Evolutionary conservation across 2,888 invertebrate genomes (phyloP).

Genomic region (Aelia acuminata): DNA sequence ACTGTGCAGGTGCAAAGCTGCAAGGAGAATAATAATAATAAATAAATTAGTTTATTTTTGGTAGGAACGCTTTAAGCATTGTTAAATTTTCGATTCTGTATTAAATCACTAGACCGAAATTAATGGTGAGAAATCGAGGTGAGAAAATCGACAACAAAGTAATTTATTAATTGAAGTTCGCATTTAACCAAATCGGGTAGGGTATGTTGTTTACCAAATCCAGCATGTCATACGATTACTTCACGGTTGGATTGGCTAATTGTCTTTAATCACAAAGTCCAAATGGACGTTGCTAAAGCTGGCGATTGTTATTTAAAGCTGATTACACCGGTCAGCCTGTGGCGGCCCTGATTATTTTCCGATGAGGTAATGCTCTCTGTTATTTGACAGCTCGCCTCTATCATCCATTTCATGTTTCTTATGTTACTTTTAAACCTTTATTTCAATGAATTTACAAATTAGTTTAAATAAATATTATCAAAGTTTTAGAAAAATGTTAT

Average conservation of each 20-base stretch:
- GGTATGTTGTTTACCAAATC: constrained; percentile 24
- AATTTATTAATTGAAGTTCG: not conserved
- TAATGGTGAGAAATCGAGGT: not conserved
- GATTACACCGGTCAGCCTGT: not conserved
- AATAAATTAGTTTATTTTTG: no score
- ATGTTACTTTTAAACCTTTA: not conserved
- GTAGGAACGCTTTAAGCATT: no score
- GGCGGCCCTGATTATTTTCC: not conserved
- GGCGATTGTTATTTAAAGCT: constrained; percentile 23
- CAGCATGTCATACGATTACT: not conserved
- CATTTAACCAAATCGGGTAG: not conserved
- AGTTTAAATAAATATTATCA: no score
- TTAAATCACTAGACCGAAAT: not conserved
- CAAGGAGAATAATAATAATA: no score
- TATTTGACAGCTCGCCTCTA: not conserved
- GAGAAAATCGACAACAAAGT: not conserved
- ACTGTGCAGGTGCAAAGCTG: no score
- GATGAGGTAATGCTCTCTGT: not conserved
- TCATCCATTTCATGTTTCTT: not conserved
- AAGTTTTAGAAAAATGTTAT: no score
- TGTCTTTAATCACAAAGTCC: constrained; percentile 37
- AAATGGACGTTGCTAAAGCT: constrained; percentile 3
- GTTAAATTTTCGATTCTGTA: not conserved
- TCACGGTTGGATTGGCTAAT: constrained; percentile 17
- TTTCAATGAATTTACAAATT: not conserved